Conservation (phyloP, 35 echinoderm and acorn worm species). For the Chiridota heheva region DNA sequence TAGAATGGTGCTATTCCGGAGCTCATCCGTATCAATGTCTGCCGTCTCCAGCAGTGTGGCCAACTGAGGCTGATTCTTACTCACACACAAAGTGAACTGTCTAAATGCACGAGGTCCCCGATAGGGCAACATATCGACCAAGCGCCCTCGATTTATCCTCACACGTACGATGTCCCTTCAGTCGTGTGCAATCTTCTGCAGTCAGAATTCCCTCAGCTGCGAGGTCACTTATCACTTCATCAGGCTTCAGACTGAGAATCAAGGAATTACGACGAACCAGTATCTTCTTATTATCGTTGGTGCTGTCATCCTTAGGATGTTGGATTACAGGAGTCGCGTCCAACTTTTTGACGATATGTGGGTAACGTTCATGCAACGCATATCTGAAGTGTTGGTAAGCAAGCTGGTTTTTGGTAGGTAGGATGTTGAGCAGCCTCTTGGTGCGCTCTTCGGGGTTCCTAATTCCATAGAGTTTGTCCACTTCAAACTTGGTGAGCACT, state of each 20-base stretch:
- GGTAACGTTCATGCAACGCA: slow-evolving; percentile 70
- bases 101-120: slow-evolving; percentile 64
- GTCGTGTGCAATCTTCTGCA: slow-evolving; percentile 47
- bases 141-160: slow-evolving; percentile 75
- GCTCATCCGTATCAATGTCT: slow-evolving; percentile 23
- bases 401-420: slow-evolving; percentile 57
- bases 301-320: slow-evolving; percentile 16
- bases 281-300: slow-evolving; percentile 41
- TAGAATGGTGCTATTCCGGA: slow-evolving; percentile 24
- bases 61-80: slow-evolving; percentile 61
- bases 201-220: slow-evolving; percentile 50
- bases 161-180: slow-evolving; percentile 46
- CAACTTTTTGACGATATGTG: slow-evolving; percentile 61
- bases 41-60: slow-evolving; percentile 66
- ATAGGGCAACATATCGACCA: slow-evolving; percentile 62
- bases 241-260: slow-evolving; percentile 65
- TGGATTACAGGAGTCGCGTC: slow-evolving; percentile 48
- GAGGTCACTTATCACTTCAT: slow-evolving; percentile 47
- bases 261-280: slow-evolving; percentile 59
- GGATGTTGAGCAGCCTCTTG: slow-evolving; percentile 52
- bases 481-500: slow-evolving; percentile 70
- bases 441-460: slow-evolving; percentile 33
- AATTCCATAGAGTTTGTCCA: slow-evolving; percentile 62
- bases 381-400: slow-evolving; percentile 90
- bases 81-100: slow-evolving; percentile 53